A percentile compares a stretch with the other conserved stretches of the same genome.
phyloP scores from a whole-genome alignment of 2,888 invertebrate species.

The Eupeodes luniger region DNA sequence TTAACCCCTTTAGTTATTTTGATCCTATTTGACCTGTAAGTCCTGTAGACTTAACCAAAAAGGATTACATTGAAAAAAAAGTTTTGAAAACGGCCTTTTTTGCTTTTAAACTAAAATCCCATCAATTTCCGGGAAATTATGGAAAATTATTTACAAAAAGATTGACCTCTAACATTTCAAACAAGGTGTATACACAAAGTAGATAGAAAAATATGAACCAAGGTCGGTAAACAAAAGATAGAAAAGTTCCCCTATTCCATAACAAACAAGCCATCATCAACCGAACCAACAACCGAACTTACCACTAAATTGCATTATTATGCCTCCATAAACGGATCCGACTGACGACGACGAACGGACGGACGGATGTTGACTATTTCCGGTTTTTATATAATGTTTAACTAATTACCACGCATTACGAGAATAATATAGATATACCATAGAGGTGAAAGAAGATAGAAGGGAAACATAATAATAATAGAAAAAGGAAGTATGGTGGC shows the following conservation, averaged over 20 bases:
- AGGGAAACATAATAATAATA: constrained; percentile 30
- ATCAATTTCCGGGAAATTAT: background rate
- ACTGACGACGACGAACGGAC: too few species aligned
- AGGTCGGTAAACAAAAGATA: constrained; percentile 33
- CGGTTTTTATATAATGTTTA: constrained; percentile 57
- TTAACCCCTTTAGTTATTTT: too few species aligned
- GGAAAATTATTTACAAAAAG: background rate
- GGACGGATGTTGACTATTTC: constrained; percentile 62
- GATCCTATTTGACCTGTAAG: too few species aligned
- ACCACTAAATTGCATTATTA: constrained; percentile 33
- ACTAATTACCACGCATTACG: constrained; percentile 57
- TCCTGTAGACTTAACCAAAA: too few species aligned
- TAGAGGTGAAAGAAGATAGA: background rate
- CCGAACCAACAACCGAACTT: background rate
- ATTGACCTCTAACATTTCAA: background rate
- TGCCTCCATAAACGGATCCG: constrained; percentile 25
- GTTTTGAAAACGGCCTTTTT: background rate
- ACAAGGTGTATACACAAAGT: background rate
- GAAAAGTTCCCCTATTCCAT: background rate
- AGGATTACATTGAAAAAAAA: too few species aligned
- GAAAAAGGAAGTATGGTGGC: constrained; percentile 35
- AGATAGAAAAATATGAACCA: constrained; percentile 7
- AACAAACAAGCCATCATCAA: background rate
- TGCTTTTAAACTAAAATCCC: background rate
- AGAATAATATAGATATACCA: too few species aligned